phyloP scores from a whole-genome alignment of 1,140 invertebrate genomes.

The Drosophila ambigua region DNA sequence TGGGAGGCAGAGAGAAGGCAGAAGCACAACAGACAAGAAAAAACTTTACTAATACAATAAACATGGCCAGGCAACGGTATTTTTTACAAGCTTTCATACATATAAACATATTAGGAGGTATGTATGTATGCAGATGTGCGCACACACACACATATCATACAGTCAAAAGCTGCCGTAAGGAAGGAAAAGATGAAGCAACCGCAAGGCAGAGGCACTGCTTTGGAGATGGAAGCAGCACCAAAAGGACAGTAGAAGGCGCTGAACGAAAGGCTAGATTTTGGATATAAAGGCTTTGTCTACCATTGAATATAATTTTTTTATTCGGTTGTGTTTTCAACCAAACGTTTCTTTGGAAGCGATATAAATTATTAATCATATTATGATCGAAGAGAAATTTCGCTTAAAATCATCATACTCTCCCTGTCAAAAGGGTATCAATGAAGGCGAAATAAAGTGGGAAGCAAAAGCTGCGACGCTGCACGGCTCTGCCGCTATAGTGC shows the following conservation, averaged over 20 bases:
- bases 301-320: too few relatives aligned
- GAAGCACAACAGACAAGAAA: slow-evolving; percentile 43
- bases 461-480: too few relatives aligned
- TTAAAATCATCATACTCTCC: too few relatives aligned
- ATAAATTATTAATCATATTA: too few relatives aligned
- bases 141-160: slow-evolving; percentile 2
- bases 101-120: not conserved
- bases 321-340: too few relatives aligned
- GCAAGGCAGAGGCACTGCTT: slow-evolving; percentile 29
- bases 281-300: too few relatives aligned
- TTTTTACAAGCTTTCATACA: slow-evolving; percentile 9
- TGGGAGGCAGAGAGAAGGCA: not conserved
- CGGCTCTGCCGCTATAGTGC: too few relatives aligned
- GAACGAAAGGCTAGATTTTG: too few relatives aligned
- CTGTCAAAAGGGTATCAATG: too few relatives aligned
- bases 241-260: slow-evolving; percentile 24
- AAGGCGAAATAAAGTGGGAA: too few relatives aligned
- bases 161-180: slow-evolving; percentile 27
- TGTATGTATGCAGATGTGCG: not conserved
- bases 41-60: slow-evolving; percentile 38
- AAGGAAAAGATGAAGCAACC: slow-evolving; percentile 45
- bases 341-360: too few relatives aligned
- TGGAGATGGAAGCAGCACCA: slow-evolving; percentile 33
- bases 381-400: too few relatives aligned
- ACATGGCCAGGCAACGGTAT: slow-evolving; percentile 34